These are phyloP conservation scores for Pseudocheirus occidentalis DNA, from an alignment of 2,797 vertebrate genomes.

Conservation along the genomic window DNA sequence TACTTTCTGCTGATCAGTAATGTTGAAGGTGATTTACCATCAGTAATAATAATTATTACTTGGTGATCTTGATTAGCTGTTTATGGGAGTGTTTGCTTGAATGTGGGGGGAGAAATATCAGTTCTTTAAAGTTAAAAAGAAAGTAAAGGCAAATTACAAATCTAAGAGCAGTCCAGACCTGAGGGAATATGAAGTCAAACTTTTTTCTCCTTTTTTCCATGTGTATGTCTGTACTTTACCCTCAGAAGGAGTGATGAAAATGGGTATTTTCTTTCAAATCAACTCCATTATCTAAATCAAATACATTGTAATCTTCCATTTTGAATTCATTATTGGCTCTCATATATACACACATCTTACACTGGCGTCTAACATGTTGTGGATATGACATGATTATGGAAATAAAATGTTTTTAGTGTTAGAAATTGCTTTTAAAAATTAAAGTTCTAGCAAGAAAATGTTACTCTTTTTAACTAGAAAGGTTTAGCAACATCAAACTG, in stretches of 20 bases:
- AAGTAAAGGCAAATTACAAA: not conserved
- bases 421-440: conserved; percentile 25
- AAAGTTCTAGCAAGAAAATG: not conserved
- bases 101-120: not conserved
- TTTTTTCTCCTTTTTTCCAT: not conserved
- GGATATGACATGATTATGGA: not conserved
- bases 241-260: not conserved
- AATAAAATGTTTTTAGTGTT: conserved; percentile 36
- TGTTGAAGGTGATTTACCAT: not conserved
- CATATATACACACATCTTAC: not conserved
- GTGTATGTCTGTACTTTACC: not conserved
- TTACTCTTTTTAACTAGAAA: conserved; percentile 31
- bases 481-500: conserved; percentile 13
- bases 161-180: not conserved
- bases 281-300: conserved; percentile 24
- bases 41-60: not conserved
- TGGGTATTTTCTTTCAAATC: conserved; percentile 5
- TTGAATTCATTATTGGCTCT: not conserved
- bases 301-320: conserved; percentile 26
- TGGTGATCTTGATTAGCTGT: not conserved
- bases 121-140: not conserved
- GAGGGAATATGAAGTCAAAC: not conserved
- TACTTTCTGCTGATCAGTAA: not conserved
- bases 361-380: not conserved
- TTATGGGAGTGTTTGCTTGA: not conserved